Evolutionary conservation across 1,140 invertebrate species (phyloP).

Genomic region (Philaenus spumarius): DNA sequence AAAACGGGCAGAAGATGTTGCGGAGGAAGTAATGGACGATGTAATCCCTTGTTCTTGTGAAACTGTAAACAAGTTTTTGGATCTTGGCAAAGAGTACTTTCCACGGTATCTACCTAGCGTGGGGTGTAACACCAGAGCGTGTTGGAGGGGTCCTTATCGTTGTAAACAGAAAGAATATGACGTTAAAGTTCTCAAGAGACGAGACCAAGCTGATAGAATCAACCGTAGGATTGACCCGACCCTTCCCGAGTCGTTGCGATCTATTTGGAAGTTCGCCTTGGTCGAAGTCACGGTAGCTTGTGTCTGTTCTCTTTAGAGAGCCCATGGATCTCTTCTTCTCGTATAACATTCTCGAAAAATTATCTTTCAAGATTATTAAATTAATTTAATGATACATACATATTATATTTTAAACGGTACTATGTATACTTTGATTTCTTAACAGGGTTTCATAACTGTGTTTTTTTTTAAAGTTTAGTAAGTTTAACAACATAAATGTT

Average conservation of each 20-base stretch:
- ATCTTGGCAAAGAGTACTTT: conserved; percentile 12
- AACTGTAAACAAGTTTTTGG: neutral
- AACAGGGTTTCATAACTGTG: too few relatives aligned
- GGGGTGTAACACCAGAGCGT: neutral
- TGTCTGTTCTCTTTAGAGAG: neutral
- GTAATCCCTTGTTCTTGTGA: conserved; percentile 12
- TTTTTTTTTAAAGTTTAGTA: too few relatives aligned
- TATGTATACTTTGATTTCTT: too few relatives aligned
- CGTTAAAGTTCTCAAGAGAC: conserved; percentile 9
- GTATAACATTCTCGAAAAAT: too few relatives aligned
- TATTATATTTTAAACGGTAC: too few relatives aligned
- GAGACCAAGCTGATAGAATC: neutral
- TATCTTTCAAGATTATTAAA: too few relatives aligned
- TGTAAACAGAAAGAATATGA: conserved; percentile 1
- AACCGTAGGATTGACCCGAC: neutral
- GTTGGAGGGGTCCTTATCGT: conserved; percentile 10
- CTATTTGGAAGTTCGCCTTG: conserved; percentile 4
- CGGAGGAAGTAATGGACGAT: neutral
- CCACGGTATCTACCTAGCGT: conserved; percentile 9
- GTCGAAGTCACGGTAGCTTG: conserved; percentile 4
- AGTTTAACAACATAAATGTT: too few relatives aligned
- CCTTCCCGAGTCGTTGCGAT: neutral
- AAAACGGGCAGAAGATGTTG: too few relatives aligned
- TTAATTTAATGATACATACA: too few relatives aligned
- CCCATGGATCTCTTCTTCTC: too few relatives aligned